Evolutionary conservation across 2,888 invertebrate species (phyloP).

Genomic region (Chromoteleia sp.): DNA sequence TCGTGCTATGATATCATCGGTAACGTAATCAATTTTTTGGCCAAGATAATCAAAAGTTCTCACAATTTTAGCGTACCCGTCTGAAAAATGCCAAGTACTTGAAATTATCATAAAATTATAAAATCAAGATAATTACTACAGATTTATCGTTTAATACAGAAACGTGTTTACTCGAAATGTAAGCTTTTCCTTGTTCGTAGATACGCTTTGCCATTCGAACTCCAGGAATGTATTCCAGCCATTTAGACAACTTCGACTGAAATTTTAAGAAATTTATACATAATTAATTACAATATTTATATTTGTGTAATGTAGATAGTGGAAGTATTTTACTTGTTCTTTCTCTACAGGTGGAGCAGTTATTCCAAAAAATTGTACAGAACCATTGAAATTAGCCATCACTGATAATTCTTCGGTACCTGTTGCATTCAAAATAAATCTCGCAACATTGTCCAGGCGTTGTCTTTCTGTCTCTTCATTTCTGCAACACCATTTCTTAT

Average conservation of each 20-base stretch:
- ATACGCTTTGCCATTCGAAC: slow-evolving; percentile 73
- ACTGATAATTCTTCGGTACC: slow-evolving; percentile 76
- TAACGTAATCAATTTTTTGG: slow-evolving; percentile 74
- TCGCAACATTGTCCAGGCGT: slow-evolving; percentile 74
- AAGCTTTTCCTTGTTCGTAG: slow-evolving; percentile 75
- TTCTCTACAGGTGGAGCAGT: slow-evolving; percentile 64
- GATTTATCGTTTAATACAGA: slow-evolving; percentile 12
- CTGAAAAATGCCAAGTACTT: slow-evolving; percentile 64
- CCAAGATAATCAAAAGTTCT: slow-evolving; percentile 75
- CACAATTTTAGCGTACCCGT: slow-evolving; percentile 74
- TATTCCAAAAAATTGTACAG: slow-evolving; percentile 76
- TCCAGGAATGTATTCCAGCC: slow-evolving; percentile 76
- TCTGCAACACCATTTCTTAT: too few relatives aligned
- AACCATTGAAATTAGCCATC: slow-evolving; percentile 78
- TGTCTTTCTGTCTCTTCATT: slow-evolving; percentile 74
- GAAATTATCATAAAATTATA: slow-evolving; percentile 17
- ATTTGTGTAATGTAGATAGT: background rate
- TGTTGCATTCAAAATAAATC: slow-evolving; percentile 75
- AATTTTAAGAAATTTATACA: slow-evolving; percentile 54
- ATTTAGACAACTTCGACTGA: slow-evolving; percentile 73
- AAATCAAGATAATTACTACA: slow-evolving; percentile 3
- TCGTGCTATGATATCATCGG: slow-evolving; percentile 74
- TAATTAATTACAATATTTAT: too few relatives aligned
- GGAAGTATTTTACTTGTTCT: slow-evolving; percentile 59
- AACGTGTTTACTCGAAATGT: slow-evolving; percentile 73